Evolutionary conservation across 1,140 invertebrate species (phyloP), one percentile per base, ranked within the genome.

Genomic region (Paralvinella palmiformis): DNA sequence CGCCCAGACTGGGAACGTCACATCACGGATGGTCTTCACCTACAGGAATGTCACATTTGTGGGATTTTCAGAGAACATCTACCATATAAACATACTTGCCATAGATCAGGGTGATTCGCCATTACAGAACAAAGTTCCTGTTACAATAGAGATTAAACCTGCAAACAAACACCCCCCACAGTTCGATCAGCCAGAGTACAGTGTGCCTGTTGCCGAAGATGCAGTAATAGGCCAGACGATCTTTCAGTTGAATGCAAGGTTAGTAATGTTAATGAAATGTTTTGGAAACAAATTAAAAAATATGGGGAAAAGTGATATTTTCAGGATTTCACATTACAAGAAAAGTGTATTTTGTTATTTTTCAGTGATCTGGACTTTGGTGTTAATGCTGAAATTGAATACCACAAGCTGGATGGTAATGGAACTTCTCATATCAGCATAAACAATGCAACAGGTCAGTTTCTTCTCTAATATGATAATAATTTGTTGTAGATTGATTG

Each of bases 101-200:
- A 93, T 96, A 75, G 94, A 97, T 81, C 92, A 93, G 74, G 94
- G 94, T 0, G 94, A 92, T 74, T 94, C 94, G 88, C 90, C 82
- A 88, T 88, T 71, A 79, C 89, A 86, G 0, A 88, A 89, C 1
- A 71, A 76, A 41, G 64, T 69, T 6, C 65, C 70, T 5, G 67
- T 79, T 20, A 69, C 66, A 7, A 69, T 80, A n/a, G 67, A 68
- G 35, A 63, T 79, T 33, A 64, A 72, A 1, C 76, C 78, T 68
- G 73, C 71, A 35, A 79, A 79, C 68, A 69, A 78, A 58, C 70
- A 78, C 69, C 63, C 72, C n/a, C 79, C 79, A 44, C 62, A 66
- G 20, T 79, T 80, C 71, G 67, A 73, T 29, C 56, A 72, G 37
- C 62, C 52, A n/a, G 53, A 48, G 10, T 79, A 78, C 63, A 69